Base-by-base conservation (phyloP, 2,888 invertebrate species). In the Brenthis daphne region DNA sequence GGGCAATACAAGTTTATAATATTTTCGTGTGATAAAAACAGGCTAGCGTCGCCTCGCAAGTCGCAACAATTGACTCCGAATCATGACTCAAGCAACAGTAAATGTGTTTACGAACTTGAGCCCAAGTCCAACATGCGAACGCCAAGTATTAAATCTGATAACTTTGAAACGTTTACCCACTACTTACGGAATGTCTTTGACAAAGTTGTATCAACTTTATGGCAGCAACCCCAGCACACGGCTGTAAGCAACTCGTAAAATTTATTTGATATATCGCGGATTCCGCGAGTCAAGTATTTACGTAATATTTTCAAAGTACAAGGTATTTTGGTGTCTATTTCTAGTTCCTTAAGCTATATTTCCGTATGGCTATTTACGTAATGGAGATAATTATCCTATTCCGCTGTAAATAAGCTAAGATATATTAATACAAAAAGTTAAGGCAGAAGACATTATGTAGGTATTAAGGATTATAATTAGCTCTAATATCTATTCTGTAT, bases 251-350 rank as follows among this genome's bases (percentile, higher is more conserved):
- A 67, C 54, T 67, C 71, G 60, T 72, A 69, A 72, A 72, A 69
- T 69, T 33, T 67, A 69, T 69, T 72, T 69, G 57, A 69, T 67
- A 69, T 69, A 67, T 70, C 71, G 53, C 51, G 61, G 64, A 69
- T 65, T 65, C 56, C 64, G 61, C 64, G 61, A 56, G 64, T 64
- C 58, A 69, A 69, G 60, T 57, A 64, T 71, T 70, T 67, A 61
- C 16, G 67, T 63, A 63, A 67, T 60, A 55, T 56, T 61, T 56
- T 37, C 60, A 43, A 57, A 43, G 67, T 48, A 8, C 61, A 63
- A 67, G 51, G 63, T 24, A 63, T 61, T 61, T 43, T 63, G 24
- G 24, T 24, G n/a, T 43, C 48, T 67, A 33, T 43, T 29, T 20
- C 48, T n/a, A 6, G 43, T 50, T 13, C 13, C 63, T 51, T 33